Base-by-base conservation (phyloP, 2,113 vertebrate species). In the Osmerus eperlanus region DNA sequence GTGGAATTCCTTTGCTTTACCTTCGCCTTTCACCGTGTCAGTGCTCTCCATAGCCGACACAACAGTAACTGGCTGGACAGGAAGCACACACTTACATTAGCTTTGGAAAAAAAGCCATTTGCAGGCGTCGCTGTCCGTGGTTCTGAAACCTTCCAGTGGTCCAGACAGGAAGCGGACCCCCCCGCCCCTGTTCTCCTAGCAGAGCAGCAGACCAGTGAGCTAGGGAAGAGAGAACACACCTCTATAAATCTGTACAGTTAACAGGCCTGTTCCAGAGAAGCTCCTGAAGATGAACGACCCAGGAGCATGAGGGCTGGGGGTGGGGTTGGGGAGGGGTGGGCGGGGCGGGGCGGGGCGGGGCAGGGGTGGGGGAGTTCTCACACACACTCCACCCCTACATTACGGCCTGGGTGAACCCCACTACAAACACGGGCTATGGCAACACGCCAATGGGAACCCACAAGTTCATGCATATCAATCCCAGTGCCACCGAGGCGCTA, bases 401-500 rank as follows among this genome's bases (percentile, higher is more conserved):
- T 67, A 61, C 23, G 21, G 4, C 16, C 3, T 8, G 23, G 64
- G 23, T 58, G 53, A 47, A 36, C 73, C 53, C 71, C 59, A 32
- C 55, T 68, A 23, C 63, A 68, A 61, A 41, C 62, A 52, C 19
- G 66, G 58, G n/a, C 12, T 8, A 69, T n/a, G 13, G 25, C 67
- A 12, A 65, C 51, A 36, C 53, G 11, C 53, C 85, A 88, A 89
- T 85, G 84, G 79, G 29, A 59, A 84, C 70, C 84, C 82, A 75
- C 80, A 76, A 83, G 76, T 86, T 76, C 2, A 58, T 78, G 74
- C 78, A 77, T 83, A 85, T 83, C 78, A 71, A 76, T 79, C 75
- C 78, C 28, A 36, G 69, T 56, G 55, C 67, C 61, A 29, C 74
- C 60, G 1, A 74, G 54, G 67, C 65, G 41, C 41, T 9, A 47